phyloP scores from a whole-genome alignment of 2,797 vertebrate species.

The Tinamus major region DNA sequence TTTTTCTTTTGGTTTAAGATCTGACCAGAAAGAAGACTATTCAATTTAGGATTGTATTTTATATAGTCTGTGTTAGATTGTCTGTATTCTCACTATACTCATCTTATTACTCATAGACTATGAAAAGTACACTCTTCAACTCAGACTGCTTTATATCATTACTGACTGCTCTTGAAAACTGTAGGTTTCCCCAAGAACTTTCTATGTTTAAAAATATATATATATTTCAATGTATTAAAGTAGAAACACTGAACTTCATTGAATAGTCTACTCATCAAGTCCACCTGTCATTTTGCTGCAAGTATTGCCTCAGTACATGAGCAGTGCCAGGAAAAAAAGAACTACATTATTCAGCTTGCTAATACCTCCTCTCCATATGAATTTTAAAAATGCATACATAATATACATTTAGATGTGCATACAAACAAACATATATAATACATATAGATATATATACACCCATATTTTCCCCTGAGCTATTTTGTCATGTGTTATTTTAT shows the following conservation, averaged over 20 bases:
- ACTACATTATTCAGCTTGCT: background rate
- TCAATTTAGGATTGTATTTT: slow-evolving; percentile 6
- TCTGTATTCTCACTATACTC: background rate
- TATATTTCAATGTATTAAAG: background rate
- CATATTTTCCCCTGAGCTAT: background rate
- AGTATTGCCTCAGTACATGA: background rate
- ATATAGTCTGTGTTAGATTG: background rate
- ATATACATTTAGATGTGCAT: background rate
- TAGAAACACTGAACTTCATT: background rate
- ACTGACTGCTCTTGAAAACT: slow-evolving; percentile 1
- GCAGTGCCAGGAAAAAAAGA: background rate
- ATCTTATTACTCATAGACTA: background rate
- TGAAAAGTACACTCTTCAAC: background rate
- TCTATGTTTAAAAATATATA: background rate
- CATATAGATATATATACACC: background rate
- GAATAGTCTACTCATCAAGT: background rate
- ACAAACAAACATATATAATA: background rate
- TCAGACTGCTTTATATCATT: background rate
- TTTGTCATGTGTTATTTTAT: background rate
- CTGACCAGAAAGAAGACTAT: background rate
- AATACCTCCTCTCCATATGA: background rate
- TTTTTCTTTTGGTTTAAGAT: background rate
- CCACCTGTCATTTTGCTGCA: background rate
- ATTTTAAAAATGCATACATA: background rate
- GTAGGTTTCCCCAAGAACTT: background rate